Conservation (phyloP, 2,113 vertebrate genomes). For the Mastomys natalensis region DNA sequence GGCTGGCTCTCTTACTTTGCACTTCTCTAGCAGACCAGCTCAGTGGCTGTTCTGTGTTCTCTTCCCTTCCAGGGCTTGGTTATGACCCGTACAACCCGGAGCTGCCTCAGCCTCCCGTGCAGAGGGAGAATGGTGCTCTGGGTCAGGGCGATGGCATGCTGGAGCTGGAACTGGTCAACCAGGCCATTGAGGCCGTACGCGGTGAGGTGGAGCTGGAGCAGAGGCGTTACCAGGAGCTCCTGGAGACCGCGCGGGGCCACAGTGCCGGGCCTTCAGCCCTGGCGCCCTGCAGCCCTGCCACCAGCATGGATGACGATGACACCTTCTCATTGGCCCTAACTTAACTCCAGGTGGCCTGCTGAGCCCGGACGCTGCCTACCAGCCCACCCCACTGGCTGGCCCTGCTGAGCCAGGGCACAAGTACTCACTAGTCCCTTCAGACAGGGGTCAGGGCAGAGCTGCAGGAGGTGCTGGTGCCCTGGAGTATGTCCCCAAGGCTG, state of each 20-base stretch:
- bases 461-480: conserved; percentile 86
- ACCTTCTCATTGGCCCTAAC: conserved; percentile 84
- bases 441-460: conserved; percentile 81
- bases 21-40: not conserved
- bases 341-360: conserved; percentile 89
- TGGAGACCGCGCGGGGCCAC: conserved; percentile 85
- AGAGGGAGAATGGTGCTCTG: conserved; percentile 85
- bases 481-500: conserved; percentile 94
- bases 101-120: conserved; percentile 87
- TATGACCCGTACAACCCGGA: conserved; percentile 97
- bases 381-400: conserved; percentile 90
- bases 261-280: conserved; percentile 82
- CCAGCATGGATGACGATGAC: conserved; percentile 65
- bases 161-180: conserved; percentile 96
- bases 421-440: conserved; percentile 91
- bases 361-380: conserved; percentile 88
- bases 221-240: conserved; percentile 93
- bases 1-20: not conserved
- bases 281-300: conserved; percentile 14
- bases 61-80: conserved; percentile 88
- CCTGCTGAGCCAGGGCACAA: conserved; percentile 86
- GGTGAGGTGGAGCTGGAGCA: conserved; percentile 95
- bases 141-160: conserved; percentile 83
- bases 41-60: not conserved
- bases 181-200: conserved; percentile 95